Evolutionary conservation across 1,140 invertebrate genomes (phyloP).

Genomic region (Brachionus rubens): DNA sequence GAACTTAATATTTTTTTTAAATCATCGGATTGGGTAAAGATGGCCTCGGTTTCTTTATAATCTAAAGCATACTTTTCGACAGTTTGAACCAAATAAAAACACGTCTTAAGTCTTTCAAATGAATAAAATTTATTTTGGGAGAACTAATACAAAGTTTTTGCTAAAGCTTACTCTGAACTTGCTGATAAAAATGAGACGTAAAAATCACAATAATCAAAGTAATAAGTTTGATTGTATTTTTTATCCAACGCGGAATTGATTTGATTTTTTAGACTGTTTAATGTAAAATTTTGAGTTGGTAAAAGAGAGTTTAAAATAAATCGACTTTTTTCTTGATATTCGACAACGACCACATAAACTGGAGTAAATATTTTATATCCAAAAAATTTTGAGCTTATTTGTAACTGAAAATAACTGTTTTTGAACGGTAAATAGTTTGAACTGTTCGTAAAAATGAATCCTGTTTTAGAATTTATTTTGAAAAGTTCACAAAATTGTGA

Average conservation of each 20-base stretch:
- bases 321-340: constrained; percentile 17
- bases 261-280: neutral
- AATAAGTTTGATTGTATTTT: neutral
- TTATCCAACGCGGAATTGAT: neutral
- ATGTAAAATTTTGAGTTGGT: neutral
- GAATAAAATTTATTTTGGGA: neutral
- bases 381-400: neutral
- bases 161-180: neutral
- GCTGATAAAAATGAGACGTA: neutral
- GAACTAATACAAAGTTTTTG: neutral
- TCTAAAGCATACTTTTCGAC: neutral
- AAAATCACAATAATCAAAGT: neutral
- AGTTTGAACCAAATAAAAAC: constrained; percentile 18
- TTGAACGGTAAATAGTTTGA: constrained; percentile 6
- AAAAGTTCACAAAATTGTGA: constrained; percentile 18
- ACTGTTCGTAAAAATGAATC: constrained; percentile 10
- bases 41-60: neutral
- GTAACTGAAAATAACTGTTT: neutral
- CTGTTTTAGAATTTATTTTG: neutral
- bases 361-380: neutral
- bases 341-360: neutral
- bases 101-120: constrained; percentile 7
- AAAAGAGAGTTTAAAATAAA: neutral
- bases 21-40: neutral
- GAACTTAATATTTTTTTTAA: neutral